Evolutionary conservation across 2,113 vertebrate species (phyloP).

Genomic region (Apteryx mantelli): DNA sequence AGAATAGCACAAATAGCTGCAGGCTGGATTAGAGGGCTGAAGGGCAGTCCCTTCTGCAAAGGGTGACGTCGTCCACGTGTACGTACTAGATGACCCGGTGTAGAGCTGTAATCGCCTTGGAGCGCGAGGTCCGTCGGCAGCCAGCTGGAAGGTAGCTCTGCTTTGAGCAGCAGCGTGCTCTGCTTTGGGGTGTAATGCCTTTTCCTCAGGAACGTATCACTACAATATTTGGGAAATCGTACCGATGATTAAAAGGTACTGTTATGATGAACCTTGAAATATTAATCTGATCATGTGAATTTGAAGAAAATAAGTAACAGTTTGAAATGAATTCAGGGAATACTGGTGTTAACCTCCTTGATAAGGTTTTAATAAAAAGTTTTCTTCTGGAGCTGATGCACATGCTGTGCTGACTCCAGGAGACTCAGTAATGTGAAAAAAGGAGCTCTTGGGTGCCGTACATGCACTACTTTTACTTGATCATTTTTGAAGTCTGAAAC

Average conservation of each 20-base stretch:
- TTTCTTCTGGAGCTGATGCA: not conserved
- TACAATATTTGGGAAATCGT: not conserved
- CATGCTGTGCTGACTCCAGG: not conserved
- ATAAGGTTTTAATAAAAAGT: not conserved
- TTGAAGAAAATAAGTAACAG: not conserved
- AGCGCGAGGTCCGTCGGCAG: not conserved
- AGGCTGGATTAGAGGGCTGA: not conserved
- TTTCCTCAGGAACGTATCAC: not conserved
- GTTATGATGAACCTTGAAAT: not conserved
- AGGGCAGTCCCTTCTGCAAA: not conserved
- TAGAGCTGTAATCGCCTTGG: not conserved
- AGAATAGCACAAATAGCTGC: not conserved
- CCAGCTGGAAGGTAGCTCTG: not conserved
- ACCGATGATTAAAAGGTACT: not conserved
- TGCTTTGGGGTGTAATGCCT: not conserved
- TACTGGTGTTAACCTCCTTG: not conserved
- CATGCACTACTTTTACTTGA: not conserved
- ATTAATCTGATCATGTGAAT: not conserved
- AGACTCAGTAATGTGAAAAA: not conserved
- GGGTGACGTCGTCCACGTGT: not conserved
- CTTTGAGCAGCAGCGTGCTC: not conserved
- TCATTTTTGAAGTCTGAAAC: not conserved
- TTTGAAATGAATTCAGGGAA: not conserved
- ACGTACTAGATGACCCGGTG: not conserved
- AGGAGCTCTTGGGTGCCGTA: not conserved